A percentile compares a stretch with the other conserved stretches of the same genome.
These are phyloP conservation scores for Hybognathus amarus DNA, from an alignment of 2,797 vertebrate genomes.

Conservation along the genomic window DNA sequence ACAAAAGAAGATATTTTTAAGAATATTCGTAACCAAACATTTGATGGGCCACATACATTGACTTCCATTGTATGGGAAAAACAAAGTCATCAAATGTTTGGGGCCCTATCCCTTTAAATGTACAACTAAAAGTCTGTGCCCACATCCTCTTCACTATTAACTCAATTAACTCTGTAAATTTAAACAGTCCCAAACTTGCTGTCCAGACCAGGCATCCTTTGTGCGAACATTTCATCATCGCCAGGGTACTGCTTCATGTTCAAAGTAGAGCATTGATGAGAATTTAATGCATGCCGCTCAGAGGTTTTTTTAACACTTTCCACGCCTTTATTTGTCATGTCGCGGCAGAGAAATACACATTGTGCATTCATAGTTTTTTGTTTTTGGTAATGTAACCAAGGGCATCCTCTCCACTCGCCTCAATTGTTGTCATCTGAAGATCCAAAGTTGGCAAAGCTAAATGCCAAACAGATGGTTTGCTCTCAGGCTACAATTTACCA, in stretches of 20 bases:
- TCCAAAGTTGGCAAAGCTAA: constrained; percentile 69
- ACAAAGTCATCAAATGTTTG: too few species aligned
- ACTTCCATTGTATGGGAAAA: too few species aligned
- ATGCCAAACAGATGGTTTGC: constrained; percentile 80
- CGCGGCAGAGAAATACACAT: constrained; percentile 33
- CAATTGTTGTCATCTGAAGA: constrained; percentile 75
- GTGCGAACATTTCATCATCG: constrained; percentile 29
- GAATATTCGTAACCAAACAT: too few species aligned
- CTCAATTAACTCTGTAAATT: constrained; percentile 47
- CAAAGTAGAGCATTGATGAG: constrained; percentile 24
- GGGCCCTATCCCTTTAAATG: neutral
- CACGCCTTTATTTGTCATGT: constrained; percentile 61
- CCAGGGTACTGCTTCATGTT: constrained; percentile 53
- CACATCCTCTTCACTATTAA: constrained; percentile 49
- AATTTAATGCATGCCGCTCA: constrained; percentile 56
- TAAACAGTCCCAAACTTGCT: constrained; percentile 24
- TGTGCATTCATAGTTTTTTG: constrained; percentile 37
- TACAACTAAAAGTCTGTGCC: constrained; percentile 28
- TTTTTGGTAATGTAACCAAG: constrained; percentile 44
- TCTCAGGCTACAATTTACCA: constrained; percentile 74
- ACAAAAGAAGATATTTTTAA: too few species aligned
- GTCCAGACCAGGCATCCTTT: constrained; percentile 11
- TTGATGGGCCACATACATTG: too few species aligned
- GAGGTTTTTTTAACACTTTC: constrained; percentile 64
- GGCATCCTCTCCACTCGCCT: constrained; percentile 65